phyloP scores from a whole-genome alignment of 1,140 invertebrate genomes.

The Brachystomella parvula region DNA sequence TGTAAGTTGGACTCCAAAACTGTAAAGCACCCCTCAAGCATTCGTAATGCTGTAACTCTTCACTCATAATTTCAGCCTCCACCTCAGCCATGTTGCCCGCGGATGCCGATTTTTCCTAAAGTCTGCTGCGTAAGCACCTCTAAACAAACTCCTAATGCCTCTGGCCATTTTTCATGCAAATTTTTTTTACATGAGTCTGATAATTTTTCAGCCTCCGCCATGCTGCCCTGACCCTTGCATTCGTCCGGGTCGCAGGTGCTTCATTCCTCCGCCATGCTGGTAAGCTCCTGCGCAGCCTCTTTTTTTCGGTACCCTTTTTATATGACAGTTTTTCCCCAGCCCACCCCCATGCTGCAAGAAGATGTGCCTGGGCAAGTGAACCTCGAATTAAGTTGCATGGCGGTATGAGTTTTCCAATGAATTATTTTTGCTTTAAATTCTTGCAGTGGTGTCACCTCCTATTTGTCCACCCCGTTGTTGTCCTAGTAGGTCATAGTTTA shows the following conservation, averaged over 20 bases:
- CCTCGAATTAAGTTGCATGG: not conserved
- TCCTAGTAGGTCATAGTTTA: slow-evolving; percentile 2
- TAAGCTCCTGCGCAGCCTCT: too few species aligned
- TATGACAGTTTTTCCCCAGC: too few species aligned
- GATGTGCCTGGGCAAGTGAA: slow-evolving; percentile 11
- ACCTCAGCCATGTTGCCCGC: slow-evolving; percentile 8
- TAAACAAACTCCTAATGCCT: too few species aligned
- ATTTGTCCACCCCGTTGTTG: slow-evolving; percentile 21
- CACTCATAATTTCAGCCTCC: slow-evolving; percentile 8
- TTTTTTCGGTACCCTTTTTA: not conserved
- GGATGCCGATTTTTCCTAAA: slow-evolving; percentile 24
- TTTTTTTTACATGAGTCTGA: not conserved
- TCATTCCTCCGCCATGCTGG: slow-evolving; percentile 16
- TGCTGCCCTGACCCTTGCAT: slow-evolving; percentile 24
- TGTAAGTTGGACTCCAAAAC: not conserved
- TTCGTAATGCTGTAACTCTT: too few species aligned
- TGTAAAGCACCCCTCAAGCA: too few species aligned
- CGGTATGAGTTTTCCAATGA: not conserved
- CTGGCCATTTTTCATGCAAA: not conserved
- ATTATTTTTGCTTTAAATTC: not conserved
- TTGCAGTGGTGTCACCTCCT: slow-evolving; percentile 15
- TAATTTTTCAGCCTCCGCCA: slow-evolving; percentile 7
- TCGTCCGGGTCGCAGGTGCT: slow-evolving; percentile 19
- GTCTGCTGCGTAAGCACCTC: slow-evolving; percentile 17
- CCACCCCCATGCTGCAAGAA: slow-evolving; percentile 22